phyloP scores from a whole-genome alignment of 2,888 invertebrate species.

The Crocallis elinguaria region DNA sequence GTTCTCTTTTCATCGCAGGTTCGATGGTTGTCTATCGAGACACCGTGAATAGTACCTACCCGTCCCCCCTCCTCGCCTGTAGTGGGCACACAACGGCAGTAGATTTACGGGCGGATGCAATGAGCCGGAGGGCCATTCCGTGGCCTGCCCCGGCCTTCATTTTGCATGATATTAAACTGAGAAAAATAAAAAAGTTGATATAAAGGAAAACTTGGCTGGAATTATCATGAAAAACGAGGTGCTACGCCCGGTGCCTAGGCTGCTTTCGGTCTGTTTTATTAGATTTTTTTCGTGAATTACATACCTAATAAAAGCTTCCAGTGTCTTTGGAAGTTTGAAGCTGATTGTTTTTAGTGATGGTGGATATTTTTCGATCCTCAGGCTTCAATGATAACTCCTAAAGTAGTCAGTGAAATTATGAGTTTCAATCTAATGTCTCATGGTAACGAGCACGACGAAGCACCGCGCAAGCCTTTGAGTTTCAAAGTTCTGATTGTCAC shows the following conservation, averaged over 20 bases:
- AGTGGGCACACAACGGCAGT: constrained; percentile 43
- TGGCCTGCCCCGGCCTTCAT: constrained; percentile 62
- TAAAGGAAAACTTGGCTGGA: constrained; percentile 65
- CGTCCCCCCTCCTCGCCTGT: constrained; percentile 18
- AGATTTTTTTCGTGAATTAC: constrained; percentile 42
- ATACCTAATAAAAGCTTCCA: constrained; percentile 25
- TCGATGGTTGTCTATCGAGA: constrained; percentile 4
- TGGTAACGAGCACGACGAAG: no score
- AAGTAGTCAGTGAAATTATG: no score
- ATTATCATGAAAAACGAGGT: constrained; percentile 72
- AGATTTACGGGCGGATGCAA: constrained; percentile 66
- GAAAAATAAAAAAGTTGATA: constrained; percentile 67
- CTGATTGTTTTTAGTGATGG: constrained; percentile 6
- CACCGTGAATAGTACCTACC: constrained; percentile 20
- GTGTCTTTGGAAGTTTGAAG: constrained; percentile 17
- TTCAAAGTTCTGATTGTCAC: no score
- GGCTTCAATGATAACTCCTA: no score
- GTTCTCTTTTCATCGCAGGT: constrained; percentile 1
- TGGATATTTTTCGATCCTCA: not conserved
- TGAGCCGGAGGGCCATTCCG: constrained; percentile 63
- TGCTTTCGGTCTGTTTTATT: constrained; percentile 47
- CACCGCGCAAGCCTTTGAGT: no score
- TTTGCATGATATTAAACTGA: constrained; percentile 76
- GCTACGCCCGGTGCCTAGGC: constrained; percentile 42
- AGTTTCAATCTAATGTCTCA: no score